Evolutionary conservation across 2,113 vertebrate species (phyloP).

Genomic region (Diphyllodes magnificus): DNA sequence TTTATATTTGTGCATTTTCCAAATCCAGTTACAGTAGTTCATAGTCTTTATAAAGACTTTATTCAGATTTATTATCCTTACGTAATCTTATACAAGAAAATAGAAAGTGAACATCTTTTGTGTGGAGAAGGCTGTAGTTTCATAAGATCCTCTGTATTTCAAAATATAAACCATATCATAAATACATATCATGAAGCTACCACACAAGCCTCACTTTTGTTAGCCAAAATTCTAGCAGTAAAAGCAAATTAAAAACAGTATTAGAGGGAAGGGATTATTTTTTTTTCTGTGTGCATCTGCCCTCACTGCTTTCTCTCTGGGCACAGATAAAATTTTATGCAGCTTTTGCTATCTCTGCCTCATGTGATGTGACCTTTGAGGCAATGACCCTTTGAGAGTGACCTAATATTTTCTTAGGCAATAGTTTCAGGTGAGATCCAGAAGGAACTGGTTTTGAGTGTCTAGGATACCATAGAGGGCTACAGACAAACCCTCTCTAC

Average conservation of each 20-base stretch:
- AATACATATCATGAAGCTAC: not conserved
- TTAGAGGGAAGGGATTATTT: not conserved
- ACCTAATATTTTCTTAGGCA: not conserved
- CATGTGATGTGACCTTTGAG: not conserved
- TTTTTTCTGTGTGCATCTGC: not conserved
- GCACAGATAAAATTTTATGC: not conserved
- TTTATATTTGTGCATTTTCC: not conserved
- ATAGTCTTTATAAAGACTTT: not conserved
- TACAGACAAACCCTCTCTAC: not conserved
- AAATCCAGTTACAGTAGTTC: not conserved
- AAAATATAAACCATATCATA: not conserved
- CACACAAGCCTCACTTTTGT: not conserved
- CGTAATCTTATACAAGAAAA: not conserved
- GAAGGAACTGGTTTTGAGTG: not conserved
- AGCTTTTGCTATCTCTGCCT: not conserved
- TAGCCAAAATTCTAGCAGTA: not conserved
- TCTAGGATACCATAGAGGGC: not conserved
- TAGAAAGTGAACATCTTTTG: not conserved
- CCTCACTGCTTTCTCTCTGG: not conserved
- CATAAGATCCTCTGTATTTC: not conserved
- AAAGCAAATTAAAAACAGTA: not conserved
- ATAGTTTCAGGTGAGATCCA: not conserved
- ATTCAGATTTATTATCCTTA: not conserved
- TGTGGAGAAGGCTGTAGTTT: not conserved
- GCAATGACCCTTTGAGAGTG: not conserved